A percentile compares a stretch with the other conserved stretches of the same genome.
These are phyloP conservation scores for Chrysodeixis includens DNA, from an alignment of 2,888 invertebrate genomes.

Conservation along the genomic window DNA sequence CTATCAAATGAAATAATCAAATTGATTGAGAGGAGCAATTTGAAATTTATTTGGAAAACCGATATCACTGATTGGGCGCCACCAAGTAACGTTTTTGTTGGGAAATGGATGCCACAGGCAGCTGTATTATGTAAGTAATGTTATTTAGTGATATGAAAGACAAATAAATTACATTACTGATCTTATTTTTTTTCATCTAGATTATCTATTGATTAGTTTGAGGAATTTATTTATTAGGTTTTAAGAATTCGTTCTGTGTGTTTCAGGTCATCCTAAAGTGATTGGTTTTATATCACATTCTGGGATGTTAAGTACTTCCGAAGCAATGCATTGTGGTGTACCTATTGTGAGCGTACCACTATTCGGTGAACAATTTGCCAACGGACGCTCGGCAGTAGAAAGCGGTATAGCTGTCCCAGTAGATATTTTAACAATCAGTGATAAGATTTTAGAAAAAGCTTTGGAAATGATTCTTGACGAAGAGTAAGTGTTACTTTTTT, in stretches of 20 bases:
- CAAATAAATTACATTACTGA: too few relatives aligned
- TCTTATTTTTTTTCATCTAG: too few relatives aligned
- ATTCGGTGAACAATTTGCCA: conserved; percentile 86
- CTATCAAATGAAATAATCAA: conserved; percentile 87
- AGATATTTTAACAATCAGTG: conserved; percentile 56
- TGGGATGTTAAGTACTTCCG: conserved; percentile 85
- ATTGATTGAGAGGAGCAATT: conserved; percentile 71
- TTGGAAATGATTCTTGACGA: conserved; percentile 49
- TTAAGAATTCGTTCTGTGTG: too few relatives aligned
- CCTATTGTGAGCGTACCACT: conserved; percentile 86
- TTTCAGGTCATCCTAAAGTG: conserved; percentile 87
- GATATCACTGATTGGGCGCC: conserved; percentile 90
- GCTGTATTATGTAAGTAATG: conserved; percentile 91
- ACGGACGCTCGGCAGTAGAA: conserved; percentile 79
- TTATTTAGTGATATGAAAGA: neutral
- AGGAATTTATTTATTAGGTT: too few relatives aligned
- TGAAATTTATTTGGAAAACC: conserved; percentile 92
- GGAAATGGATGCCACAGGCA: conserved; percentile 92
- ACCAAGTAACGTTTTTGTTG: conserved; percentile 90
- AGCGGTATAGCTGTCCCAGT: conserved; percentile 82
- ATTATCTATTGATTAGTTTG: too few relatives aligned
- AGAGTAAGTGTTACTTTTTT: conserved; percentile 45
- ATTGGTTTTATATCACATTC: conserved; percentile 86
- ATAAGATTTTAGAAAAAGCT: conserved; percentile 41
- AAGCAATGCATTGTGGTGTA: conserved; percentile 79